These are phyloP conservation scores for Zygothrica quintamaculata DNA, from an alignment of 2,888 invertebrate genomes.

Conservation along the genomic window DNA sequence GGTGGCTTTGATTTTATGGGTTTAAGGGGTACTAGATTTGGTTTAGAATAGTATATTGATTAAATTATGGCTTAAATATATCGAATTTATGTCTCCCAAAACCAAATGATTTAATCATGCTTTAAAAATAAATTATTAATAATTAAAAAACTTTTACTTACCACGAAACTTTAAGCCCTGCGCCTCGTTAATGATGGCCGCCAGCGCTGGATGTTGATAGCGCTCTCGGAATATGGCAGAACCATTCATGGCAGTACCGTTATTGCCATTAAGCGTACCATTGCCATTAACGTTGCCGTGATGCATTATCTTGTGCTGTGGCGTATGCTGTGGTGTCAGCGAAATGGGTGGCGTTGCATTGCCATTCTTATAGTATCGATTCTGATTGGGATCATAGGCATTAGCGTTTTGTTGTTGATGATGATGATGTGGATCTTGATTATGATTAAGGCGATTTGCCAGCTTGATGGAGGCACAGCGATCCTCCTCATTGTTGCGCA, in stretches of 20 bases:
- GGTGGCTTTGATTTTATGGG: too few species aligned
- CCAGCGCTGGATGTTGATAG: conserved; percentile 84
- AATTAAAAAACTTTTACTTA: conserved; percentile 50
- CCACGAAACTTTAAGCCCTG: conserved; percentile 84
- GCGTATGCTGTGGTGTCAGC: conserved; percentile 80
- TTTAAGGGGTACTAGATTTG: too few species aligned
- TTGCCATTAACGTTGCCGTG: conserved; percentile 72
- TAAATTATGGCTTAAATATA: too few species aligned
- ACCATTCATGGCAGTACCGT: conserved; percentile 65
- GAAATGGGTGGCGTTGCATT: conserved; percentile 69
- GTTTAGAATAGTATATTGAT: too few species aligned
- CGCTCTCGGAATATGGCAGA: conserved; percentile 83
- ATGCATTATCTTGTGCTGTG: conserved; percentile 78
- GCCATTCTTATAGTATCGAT: conserved; percentile 82
- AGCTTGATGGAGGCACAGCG: conserved; percentile 82
- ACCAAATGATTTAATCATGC: conserved; percentile 13
- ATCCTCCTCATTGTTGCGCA: conserved; percentile 84
- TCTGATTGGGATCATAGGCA: conserved; percentile 83
- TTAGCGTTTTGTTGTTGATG: conserved; percentile 25
- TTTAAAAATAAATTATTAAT: not conserved
- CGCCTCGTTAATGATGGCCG: conserved; percentile 84
- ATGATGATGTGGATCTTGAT: conserved; percentile 59
- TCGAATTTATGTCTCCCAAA: not conserved
- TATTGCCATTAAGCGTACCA: conserved; percentile 70
- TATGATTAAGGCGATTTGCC: conserved; percentile 80